Conservation (phyloP, 2,888 invertebrate genomes). For the Clostera curtula region DNA sequence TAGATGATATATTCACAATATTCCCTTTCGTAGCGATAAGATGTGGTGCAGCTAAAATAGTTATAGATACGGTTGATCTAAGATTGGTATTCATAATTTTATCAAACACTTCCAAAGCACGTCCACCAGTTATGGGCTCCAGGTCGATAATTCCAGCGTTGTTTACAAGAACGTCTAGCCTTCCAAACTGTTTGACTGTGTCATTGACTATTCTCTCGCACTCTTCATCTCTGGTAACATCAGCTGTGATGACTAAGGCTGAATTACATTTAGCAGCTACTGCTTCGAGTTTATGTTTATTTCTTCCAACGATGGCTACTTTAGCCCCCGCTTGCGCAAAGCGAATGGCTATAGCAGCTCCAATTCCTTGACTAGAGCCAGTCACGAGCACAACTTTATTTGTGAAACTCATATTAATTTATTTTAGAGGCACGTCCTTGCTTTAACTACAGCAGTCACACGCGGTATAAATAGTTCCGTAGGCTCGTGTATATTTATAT, state of each 20-base stretch:
- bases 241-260: not conserved
- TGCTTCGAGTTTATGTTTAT: not conserved
- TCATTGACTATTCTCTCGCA: not conserved
- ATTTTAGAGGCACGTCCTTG: not conserved
- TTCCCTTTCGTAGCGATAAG: not conserved
- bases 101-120: not conserved
- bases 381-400: conserved; percentile 1
- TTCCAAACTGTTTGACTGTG: not conserved
- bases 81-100: not conserved
- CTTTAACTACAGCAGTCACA: not conserved
- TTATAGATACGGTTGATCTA: not conserved
- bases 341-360: not conserved
- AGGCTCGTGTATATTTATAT: not conserved
- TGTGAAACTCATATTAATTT: conserved; percentile 1
- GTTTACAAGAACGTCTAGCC: not conserved
- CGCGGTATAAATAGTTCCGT: not conserved
- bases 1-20: not conserved
- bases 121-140: not conserved
- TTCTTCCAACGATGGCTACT: not conserved
- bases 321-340: not conserved
- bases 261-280: not conserved
- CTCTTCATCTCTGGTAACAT: not conserved
- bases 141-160: not conserved
- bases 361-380: conserved; percentile 1
- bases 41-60: not conserved